A percentile compares a stretch with the other conserved stretches of the same genome.
Conservation (phyloP, 2,797 vertebrate genomes). For the Eulemur rubriventer region DNA sequence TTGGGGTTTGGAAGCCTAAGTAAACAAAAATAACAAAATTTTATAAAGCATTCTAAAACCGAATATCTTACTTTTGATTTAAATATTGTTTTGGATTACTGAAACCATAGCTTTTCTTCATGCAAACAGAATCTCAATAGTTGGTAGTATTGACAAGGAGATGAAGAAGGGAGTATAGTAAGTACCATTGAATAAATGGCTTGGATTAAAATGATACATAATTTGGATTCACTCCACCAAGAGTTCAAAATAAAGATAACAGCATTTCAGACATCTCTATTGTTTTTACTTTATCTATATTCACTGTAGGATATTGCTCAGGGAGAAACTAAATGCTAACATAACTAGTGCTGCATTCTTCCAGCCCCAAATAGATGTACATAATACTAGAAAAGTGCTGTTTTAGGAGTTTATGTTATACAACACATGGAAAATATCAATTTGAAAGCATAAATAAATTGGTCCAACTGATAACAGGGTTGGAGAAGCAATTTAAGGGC, state of each 20-base stretch:
- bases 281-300: neutral
- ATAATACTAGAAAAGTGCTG: neutral
- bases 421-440: neutral
- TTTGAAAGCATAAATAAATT: neutral
- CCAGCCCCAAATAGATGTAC: neutral
- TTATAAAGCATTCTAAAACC: neutral
- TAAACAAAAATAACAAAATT: neutral
- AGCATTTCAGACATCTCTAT: neutral
- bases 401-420: neutral
- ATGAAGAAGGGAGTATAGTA: neutral
- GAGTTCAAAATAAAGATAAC: neutral
- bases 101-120: neutral
- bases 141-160: neutral
- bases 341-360: neutral
- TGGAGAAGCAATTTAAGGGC: neutral
- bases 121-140: neutral
- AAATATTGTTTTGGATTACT: neutral
- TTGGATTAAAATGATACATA: neutral
- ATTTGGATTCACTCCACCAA: neutral
- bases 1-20: neutral
- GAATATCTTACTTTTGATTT: neutral
- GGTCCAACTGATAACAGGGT: neutral
- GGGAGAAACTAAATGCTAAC: neutral
- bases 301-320: neutral
- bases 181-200: neutral